Conservation (phyloP, 2,797 vertebrate species). For the Sitta carolinensis region DNA sequence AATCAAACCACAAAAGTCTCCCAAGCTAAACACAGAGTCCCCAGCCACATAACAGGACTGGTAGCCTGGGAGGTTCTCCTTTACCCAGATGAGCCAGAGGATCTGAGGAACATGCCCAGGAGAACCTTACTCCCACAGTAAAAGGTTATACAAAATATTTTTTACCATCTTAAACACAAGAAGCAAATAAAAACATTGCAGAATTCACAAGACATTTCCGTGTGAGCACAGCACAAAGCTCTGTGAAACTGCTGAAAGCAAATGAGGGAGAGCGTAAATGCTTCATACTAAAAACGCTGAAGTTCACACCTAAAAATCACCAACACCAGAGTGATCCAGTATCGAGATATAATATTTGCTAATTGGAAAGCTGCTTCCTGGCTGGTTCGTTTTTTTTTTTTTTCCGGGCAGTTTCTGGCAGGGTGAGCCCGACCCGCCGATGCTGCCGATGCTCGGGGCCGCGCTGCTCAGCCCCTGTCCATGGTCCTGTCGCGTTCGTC, state of each 20-base stretch:
- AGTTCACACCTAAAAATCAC: not conserved
- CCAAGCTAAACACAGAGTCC: not conserved
- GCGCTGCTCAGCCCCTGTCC: not conserved
- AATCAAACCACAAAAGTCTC: not conserved
- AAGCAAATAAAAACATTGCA: not conserved
- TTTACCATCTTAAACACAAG: not conserved
- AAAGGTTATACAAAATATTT: not conserved
- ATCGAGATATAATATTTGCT: not conserved
- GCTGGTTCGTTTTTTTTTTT: too few species aligned
- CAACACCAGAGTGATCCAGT: not conserved
- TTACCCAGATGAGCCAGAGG: not conserved
- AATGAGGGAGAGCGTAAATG: not conserved
- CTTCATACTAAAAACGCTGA: not conserved
- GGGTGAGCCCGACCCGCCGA: not conserved
- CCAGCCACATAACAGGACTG: not conserved
- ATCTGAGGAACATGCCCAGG: not conserved
- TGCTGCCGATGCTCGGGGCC: accelerated
- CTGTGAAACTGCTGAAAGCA: not conserved
- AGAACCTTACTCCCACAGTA: not conserved
- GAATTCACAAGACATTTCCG: not conserved
- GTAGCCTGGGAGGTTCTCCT: not conserved
- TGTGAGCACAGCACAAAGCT: not conserved
- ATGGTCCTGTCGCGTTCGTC: not conserved
- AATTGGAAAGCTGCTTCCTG: not conserved
- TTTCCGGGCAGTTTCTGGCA: not conserved